Evolutionary conservation across 2,888 invertebrate genomes (phyloP), one percentile per base, ranked within the genome.

Genomic region (Drosophila austrosaltans): DNA sequence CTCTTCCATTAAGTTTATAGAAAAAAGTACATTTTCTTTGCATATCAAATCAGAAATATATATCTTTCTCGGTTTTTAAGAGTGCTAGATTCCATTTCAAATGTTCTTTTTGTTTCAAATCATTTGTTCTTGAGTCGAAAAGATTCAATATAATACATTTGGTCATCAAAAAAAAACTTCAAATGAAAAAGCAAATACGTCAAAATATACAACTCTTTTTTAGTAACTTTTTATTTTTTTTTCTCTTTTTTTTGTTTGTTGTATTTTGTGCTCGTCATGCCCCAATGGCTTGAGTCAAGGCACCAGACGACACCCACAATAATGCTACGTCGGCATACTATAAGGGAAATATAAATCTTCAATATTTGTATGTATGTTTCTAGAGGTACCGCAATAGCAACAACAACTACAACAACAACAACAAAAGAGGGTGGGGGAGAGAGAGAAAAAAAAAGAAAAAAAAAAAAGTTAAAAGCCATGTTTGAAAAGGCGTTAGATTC

Each of bases 401-500:
- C 56, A 58, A 59, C 63, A 58, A 62, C 63, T 44, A 42, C 36
- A 57, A 22, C 64, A 69, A 28, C 28, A 28, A 3, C 28, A 28
- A 28, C 32, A 39, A 75, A 40, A 62, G 62, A 72, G 65, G 68
- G 1, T 4, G 30, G 30, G 1, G 76, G 78, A 79, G 78, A 82
- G 81, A 76, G 81, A 71, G 76, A 71, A 78, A 76, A 76, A 78
- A 77, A 72, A 1, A 16, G 16, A 16, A 16, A 77, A 68, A 73
- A 70, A 74, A 67, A 79, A 63, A 48, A 63, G 44, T 44, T 32
- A 63, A 74, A 69, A 74, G 62, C 63, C 70, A 62, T 63, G 75
- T 81, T 81, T 77, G 80, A 82, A 87, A 85, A 86, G 85, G 82
- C 87, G 85, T 87, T 86, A 87, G 84, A 85, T 85, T 85, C 84